A percentile compares a stretch with the other conserved stretches of the same genome.
These are phyloP conservation scores for Xiphophorus hellerii DNA, from an alignment of 2,113 vertebrate genomes.

Conservation along the genomic window DNA sequence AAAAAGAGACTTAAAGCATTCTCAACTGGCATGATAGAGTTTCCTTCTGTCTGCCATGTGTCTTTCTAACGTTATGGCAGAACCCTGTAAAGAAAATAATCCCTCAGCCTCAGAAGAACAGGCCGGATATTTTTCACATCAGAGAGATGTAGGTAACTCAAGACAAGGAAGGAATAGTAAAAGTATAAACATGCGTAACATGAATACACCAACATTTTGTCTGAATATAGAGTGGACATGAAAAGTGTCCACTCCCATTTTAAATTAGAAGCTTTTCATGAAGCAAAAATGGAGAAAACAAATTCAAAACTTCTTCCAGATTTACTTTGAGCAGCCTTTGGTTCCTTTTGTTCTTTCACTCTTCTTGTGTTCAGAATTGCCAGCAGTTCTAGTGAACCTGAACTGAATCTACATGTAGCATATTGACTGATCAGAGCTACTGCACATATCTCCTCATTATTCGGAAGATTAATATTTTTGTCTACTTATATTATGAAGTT, in stretches of 20 bases:
- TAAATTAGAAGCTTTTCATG: background rate
- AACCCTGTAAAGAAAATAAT: background rate
- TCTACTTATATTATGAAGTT: background rate
- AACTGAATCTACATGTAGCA: background rate
- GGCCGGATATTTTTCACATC: background rate
- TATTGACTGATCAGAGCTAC: background rate
- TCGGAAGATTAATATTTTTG: background rate
- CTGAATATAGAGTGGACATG: background rate
- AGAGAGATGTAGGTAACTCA: background rate
- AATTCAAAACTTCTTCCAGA: background rate
- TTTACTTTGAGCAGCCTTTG: background rate
- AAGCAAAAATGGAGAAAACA: background rate
- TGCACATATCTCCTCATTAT: background rate
- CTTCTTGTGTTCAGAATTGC: background rate
- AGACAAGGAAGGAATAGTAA: background rate
- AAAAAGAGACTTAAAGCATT: slow-evolving; percentile 30
- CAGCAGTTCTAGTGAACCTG: no score
- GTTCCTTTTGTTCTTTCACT: background rate
- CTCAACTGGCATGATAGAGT: slow-evolving; percentile 55
- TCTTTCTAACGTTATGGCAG: slow-evolving; percentile 35
- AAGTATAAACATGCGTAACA: background rate
- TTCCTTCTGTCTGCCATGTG: slow-evolving; percentile 67
- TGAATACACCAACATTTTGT: background rate
- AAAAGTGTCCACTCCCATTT: background rate
- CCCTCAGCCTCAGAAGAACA: slow-evolving; percentile 8